Base-by-base conservation (phyloP, 1,140 invertebrate species). In the Rhyzopertha dominica region DNA sequence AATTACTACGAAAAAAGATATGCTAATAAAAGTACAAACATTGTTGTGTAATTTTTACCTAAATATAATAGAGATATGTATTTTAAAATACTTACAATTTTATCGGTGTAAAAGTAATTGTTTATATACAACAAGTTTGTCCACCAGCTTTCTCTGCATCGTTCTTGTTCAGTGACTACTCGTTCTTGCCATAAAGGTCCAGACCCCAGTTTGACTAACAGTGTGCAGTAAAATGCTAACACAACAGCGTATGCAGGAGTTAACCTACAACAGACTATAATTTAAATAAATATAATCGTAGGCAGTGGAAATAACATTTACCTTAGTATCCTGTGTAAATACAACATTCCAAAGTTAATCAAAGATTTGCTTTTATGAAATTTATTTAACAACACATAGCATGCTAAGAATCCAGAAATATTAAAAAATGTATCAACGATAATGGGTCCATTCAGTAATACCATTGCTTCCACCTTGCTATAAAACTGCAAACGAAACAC, bases 91-190 rank as follows among this genome's bases (percentile, higher is more conserved):
- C 55, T 75, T 66, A 85, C 82, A 61, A 81, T 58, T 56, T 79
- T 66, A 48, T 84, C 76, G 4, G 74, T 77, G 25, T 78, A 69
- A 2, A 87, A 72, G 43, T 90, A 84, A 63, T 91, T 92, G 61
- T 90, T 90, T n/a, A 91, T 74, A 59, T 88, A 90, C 1, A 91
- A 67, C 12, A 91, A 66, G 59, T 90, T 90, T 0, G 80, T 74
- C 89, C 89, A 93, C 89, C 88, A 90, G 25, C 80, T 81, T 5
- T 74, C 66, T 45, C 71, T 59, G 56, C 87, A 90, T 43, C 80
- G 68, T 34, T 80, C 70, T 45, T 80, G 75, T 61, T 85, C 81
- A 9, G 75, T 35, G 32, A 63, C 56, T 45, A 84, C 72, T 47
- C 74, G 74, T 25, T 71, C 68, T 22, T 74, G 62, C 83, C 83